phyloP scores from a whole-genome alignment of 2,797 vertebrate species.

The Betta splendens region DNA sequence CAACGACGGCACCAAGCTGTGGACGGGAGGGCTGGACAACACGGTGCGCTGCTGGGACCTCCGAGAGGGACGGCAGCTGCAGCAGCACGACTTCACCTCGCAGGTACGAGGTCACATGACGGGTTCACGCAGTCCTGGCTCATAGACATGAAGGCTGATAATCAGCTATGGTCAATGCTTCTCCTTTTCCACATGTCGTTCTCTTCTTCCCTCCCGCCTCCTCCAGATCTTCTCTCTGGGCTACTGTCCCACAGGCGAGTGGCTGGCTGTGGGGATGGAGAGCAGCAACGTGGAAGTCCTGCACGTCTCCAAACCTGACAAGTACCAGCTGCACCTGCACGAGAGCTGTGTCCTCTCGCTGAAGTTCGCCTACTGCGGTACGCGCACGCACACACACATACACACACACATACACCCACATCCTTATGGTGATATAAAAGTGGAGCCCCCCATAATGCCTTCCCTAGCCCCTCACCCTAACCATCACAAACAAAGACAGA shows the following conservation, averaged over 20 bases:
- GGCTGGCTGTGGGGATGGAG: conserved; percentile 79
- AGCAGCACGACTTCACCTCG: conserved; percentile 78
- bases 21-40: conserved; percentile 90
- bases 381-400: conserved; percentile 28
- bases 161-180: not conserved
- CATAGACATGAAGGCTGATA: not conserved
- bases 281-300: conserved; percentile 83
- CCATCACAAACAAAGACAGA: too few relatives aligned
- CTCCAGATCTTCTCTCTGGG: conserved; percentile 78
- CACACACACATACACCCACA: not conserved
- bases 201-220: not conserved
- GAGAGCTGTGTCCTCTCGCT: conserved; percentile 83
- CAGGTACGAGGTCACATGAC: conserved; percentile 59
- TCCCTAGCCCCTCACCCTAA: too few relatives aligned
- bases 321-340: conserved; percentile 83
- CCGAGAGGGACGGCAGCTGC: conserved; percentile 77
- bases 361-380: conserved; percentile 86
- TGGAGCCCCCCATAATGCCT: too few relatives aligned
- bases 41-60: conserved; percentile 91
- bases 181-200: not conserved
- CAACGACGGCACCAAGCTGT: conserved; percentile 86
- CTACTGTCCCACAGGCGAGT: conserved; percentile 79
- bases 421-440: too few relatives aligned
- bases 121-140: not conserved
- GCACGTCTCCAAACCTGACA: conserved; percentile 79